Conservation (phyloP, 2,888 invertebrate species). For the Minunthozetes semirufus region DNA sequence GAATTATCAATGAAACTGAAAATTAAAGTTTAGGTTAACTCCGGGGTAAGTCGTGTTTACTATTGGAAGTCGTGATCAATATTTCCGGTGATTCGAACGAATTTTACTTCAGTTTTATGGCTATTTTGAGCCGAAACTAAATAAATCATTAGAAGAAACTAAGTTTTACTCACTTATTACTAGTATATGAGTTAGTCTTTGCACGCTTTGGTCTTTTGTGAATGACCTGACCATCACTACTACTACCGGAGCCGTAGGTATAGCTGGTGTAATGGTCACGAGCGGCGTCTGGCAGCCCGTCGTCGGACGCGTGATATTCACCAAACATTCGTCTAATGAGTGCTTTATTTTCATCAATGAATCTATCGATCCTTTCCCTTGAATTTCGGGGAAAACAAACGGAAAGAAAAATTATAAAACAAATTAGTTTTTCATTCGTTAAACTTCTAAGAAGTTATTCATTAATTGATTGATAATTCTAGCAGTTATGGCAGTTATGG, state of each 20-base stretch:
- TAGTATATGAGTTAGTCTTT: conserved; percentile 12
- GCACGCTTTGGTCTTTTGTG: conserved; percentile 21
- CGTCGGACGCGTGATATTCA: conserved; percentile 60
- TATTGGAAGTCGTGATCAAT: neutral
- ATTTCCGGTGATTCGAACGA: neutral
- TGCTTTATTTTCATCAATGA: conserved; percentile 90
- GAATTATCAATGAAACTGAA: neutral
- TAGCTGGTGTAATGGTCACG: conserved; percentile 43
- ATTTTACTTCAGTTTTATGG: neutral
- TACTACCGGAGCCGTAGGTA: neutral
- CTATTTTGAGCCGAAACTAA: neutral
- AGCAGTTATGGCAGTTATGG: no score
- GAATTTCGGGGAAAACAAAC: no score
- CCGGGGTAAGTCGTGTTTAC: conserved; percentile 18
- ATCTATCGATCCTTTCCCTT: conserved; percentile 81
- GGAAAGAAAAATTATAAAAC: no score
- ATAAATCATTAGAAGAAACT: conserved; percentile 10
- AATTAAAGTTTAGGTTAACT: neutral
- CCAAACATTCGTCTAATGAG: conserved; percentile 89
- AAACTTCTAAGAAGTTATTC: no score
- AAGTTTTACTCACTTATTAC: conserved; percentile 31
- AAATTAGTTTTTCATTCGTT: no score
- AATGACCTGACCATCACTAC: conserved; percentile 25
- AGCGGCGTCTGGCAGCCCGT: conserved; percentile 58
- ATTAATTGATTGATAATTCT: no score